Evolutionary conservation across 2,888 invertebrate genomes (phyloP).

Genomic region (Ferrisia virgata): DNA sequence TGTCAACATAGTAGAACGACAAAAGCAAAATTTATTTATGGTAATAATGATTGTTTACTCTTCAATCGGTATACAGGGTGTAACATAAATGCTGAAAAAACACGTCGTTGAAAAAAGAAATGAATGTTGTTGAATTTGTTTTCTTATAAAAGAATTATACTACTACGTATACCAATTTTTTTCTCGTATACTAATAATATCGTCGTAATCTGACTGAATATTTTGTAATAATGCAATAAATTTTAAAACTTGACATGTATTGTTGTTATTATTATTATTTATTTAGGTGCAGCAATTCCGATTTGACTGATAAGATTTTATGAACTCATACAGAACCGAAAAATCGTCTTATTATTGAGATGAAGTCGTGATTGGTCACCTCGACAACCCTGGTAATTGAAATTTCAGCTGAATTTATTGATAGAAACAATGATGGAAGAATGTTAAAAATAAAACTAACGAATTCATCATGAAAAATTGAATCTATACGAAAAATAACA

Average conservation of each 20-base stretch:
- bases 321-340: too few relatives aligned
- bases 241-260: not conserved
- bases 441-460: too few relatives aligned
- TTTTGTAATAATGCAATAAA: constrained; percentile 38
- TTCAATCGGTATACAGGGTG: constrained; percentile 29
- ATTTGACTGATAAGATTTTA: too few relatives aligned
- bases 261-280: not conserved
- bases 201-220: constrained; percentile 43
- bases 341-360: too few relatives aligned
- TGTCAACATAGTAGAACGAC: not conserved
- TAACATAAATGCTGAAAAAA: constrained; percentile 22
- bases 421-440: too few relatives aligned
- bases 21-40: not conserved
- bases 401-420: too few relatives aligned
- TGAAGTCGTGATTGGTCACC: too few relatives aligned
- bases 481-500: too few relatives aligned
- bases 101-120: not conserved
- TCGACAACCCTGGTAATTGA: too few relatives aligned
- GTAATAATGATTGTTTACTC: not conserved
- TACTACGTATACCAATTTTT: constrained; percentile 38
- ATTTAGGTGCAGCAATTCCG: too few relatives aligned
- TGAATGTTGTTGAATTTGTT: constrained; percentile 5
- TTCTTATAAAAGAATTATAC: not conserved
- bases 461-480: too few relatives aligned
- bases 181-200: constrained; percentile 39